These are phyloP conservation scores for Cynocephalus volans DNA, from an alignment of 2,113 vertebrate genomes.

Conservation along the genomic window DNA sequence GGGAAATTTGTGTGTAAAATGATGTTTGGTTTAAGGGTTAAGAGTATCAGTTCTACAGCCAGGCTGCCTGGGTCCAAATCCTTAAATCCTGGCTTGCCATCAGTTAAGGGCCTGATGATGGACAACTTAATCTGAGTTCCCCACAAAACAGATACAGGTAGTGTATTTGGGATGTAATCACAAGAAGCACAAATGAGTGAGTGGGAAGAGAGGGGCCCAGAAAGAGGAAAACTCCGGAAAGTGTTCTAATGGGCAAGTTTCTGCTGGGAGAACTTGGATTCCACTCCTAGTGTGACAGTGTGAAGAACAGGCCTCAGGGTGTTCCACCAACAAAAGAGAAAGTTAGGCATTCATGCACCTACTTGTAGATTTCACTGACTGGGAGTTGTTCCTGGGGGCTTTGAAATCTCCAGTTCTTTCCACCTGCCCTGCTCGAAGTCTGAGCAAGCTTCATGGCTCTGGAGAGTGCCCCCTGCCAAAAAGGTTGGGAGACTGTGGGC, in stretches of 20 bases:
- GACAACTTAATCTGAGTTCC: not conserved
- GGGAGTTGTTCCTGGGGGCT: not conserved
- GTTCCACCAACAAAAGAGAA: not conserved
- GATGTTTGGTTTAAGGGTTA: not conserved
- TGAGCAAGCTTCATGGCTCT: not conserved
- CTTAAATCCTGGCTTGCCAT: not conserved
- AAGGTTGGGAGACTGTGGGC: not conserved
- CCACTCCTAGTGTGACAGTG: not conserved
- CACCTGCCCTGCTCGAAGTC: not conserved
- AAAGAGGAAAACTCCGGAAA: not conserved
- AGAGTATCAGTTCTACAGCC: not conserved
- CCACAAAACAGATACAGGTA: not conserved
- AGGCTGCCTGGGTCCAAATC: not conserved
- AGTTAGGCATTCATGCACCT: not conserved
- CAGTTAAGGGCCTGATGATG: fast-evolving
- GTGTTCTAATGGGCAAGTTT: not conserved
- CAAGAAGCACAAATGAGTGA: not conserved
- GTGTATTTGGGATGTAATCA: not conserved
- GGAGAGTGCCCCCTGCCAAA: not conserved
- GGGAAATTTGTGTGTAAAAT: not conserved
- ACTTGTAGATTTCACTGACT: not conserved
- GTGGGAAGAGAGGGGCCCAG: not conserved
- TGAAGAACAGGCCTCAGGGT: not conserved
- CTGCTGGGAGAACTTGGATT: not conserved
- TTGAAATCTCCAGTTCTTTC: not conserved